Conservation (phyloP, 2,113 vertebrate species). For the Macrotus californicus region DNA sequence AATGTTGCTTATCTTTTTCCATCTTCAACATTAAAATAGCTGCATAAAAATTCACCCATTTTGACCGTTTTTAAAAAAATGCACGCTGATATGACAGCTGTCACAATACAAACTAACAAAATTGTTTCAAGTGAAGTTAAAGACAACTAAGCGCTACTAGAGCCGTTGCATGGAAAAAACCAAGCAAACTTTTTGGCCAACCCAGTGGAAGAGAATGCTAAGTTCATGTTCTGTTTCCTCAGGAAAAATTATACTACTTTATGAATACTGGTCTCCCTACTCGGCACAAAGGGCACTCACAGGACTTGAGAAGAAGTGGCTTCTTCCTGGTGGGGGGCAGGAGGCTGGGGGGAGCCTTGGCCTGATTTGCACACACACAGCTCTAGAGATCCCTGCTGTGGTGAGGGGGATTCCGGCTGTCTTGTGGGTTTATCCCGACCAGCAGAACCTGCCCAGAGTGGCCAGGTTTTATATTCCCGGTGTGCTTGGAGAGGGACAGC, state of each 20-base stretch:
- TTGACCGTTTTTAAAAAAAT: too few species aligned
- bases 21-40: too few species aligned
- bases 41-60: too few species aligned
- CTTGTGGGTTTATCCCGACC: background rate
- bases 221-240: background rate
- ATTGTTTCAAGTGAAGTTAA: too few species aligned
- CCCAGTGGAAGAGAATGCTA: background rate
- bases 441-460: background rate
- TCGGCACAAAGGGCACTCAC: background rate
- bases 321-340: too few species aligned
- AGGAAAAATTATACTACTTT: background rate
- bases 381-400: background rate
- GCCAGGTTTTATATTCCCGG: background rate
- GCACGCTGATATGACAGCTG: too few species aligned
- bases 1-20: too few species aligned
- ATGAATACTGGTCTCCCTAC: background rate
- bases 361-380: background rate
- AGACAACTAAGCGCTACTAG: too few species aligned
- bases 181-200: too few species aligned
- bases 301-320: background rate
- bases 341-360: background rate
- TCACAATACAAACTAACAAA: too few species aligned
- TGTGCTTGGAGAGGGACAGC: background rate
- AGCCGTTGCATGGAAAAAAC: too few species aligned
- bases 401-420: background rate